Base-by-base conservation (phyloP, 2,888 invertebrate genomes). In the Hermodice carunculata region DNA sequence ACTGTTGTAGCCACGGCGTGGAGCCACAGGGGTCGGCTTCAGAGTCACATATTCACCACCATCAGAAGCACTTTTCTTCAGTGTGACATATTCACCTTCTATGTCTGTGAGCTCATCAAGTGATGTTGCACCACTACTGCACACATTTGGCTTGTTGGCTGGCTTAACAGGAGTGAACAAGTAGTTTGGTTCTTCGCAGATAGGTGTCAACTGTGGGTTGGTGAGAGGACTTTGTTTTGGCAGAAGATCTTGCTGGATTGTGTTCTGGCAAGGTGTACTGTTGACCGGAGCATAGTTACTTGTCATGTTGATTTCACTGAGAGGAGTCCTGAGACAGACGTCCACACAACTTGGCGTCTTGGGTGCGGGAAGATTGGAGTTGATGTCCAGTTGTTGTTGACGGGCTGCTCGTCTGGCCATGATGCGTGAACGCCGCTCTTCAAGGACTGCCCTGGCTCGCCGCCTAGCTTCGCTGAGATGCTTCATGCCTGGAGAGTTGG, bases 401-500 rank as follows among this genome's bases (percentile, higher is more conserved):
- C 59, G 34, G 26, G 37, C 37, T 2, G 52, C 40, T 17, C 60
- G 32, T 31, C 57, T 37, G 0, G 66, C 48, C 3, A 22, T 24
- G 24, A 69, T 34, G 2, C 69, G 43, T 14, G 67, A 60, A 34
- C 49, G 60, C 14, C 67, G 28, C 19, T 67, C 67, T 19, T 67
- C 69, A 44, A 67, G 67, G 8, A 67, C 51, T 2, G 65, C 64
- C 40, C 52, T 32, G 28, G 65, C 65, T 11, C 67, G 64, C 6
- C 52, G n/a, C n/a, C n/a, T n/a, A n/a, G n/a, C n/a, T n/a, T n/a
- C n/a, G n/a, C n/a, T n/a, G n/a, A n/a, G n/a, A n/a, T n/a, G n/a
- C n/a, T n/a, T n/a, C n/a, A n/a, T n/a, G n/a, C n/a, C n/a, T n/a
- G n/a, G n/a, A n/a, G n/a, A n/a, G n/a, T n/a, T n/a, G n/a, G n/a